Conservation (phyloP, 2,113 vertebrate genomes). For the Vidua chalybeata region DNA sequence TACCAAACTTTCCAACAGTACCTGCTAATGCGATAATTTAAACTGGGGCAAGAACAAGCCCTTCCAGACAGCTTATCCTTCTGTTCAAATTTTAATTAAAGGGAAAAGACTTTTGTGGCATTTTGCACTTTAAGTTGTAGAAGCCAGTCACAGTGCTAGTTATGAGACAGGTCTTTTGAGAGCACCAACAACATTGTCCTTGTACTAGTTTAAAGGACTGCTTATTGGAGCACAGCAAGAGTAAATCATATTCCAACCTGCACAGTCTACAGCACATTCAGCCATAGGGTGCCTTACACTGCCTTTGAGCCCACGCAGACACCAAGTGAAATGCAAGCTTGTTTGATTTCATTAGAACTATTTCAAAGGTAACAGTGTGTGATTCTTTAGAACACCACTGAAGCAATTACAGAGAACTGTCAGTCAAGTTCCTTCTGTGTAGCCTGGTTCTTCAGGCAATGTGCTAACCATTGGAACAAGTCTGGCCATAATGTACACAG, state of each 20-base stretch:
- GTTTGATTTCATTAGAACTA: neutral
- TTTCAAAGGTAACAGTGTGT: neutral
- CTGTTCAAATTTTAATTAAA: constrained; percentile 26
- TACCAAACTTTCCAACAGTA: neutral
- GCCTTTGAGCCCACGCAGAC: neutral
- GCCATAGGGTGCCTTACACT: neutral
- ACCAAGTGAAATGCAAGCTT: neutral
- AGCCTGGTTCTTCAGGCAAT: neutral
- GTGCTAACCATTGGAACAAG: neutral
- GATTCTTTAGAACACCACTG: neutral
- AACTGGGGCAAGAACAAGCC: constrained; percentile 13
- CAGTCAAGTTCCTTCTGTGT: neutral
- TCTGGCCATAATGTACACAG: neutral
- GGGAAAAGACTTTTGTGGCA: neutral
- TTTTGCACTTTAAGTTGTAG: neutral
- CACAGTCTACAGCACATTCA: neutral
- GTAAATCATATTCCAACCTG: neutral
- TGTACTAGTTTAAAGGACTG: neutral
- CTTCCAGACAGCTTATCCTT: neutral
- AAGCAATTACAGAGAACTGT: neutral
- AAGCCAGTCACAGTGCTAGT: neutral
- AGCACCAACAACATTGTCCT: neutral
- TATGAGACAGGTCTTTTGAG: neutral
- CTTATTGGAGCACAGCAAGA: neutral
- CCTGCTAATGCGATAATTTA: neutral